Evolutionary conservation across 2,888 invertebrate genomes (phyloP).

Genomic region (Dicyrtomina minuta): DNA sequence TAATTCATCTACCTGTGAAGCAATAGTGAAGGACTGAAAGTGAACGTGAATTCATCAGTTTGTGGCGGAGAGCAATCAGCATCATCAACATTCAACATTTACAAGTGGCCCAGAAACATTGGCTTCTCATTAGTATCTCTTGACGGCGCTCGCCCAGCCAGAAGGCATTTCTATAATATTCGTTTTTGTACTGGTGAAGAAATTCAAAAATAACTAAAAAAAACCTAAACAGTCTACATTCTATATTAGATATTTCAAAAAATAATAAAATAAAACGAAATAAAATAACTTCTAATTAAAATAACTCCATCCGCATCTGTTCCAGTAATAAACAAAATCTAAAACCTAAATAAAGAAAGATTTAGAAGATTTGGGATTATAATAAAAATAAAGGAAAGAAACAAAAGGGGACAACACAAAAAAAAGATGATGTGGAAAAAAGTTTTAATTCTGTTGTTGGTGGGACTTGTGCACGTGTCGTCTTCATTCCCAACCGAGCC

Average conservation of each 20-base stretch:
- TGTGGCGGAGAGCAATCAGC: background rate
- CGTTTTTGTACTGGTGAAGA: too few species aligned
- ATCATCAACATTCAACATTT: background rate
- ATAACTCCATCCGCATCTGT: too few species aligned
- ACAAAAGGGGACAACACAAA: background rate
- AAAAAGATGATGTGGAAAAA: constrained; percentile 2
- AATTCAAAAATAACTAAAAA: too few species aligned
- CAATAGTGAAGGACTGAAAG: constrained; percentile 20
- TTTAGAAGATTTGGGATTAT: background rate
- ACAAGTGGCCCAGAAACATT: too few species aligned
- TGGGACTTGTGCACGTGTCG: constrained; percentile 17
- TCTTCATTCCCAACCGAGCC: background rate
- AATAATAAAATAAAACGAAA: too few species aligned
- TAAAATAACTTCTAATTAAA: too few species aligned
- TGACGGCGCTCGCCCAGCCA: too few species aligned
- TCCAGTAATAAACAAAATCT: background rate
- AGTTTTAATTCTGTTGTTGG: constrained; percentile 22
- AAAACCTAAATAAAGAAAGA: background rate
- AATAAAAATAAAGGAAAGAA: background rate
- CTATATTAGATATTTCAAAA: too few species aligned
- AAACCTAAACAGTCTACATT: too few species aligned
- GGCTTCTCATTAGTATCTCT: too few species aligned
- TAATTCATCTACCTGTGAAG: constrained; percentile 17
- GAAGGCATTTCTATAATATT: too few species aligned
- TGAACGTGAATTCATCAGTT: constrained; percentile 21